Evolutionary conservation across 1,140 invertebrate species (phyloP).

Genomic region (Oscheius sp.): DNA sequence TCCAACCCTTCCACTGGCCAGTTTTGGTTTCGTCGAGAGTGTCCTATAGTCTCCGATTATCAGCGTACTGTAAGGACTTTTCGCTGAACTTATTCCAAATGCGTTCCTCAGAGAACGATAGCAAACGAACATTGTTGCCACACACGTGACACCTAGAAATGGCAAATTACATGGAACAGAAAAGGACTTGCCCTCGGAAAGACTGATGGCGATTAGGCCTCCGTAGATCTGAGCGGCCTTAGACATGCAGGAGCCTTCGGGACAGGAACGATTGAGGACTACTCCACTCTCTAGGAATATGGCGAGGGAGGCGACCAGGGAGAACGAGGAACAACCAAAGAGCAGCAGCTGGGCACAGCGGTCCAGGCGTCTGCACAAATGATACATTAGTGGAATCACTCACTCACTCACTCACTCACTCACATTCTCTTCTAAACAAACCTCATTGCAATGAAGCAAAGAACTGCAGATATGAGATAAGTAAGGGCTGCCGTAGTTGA

Average conservation of each 20-base stretch:
- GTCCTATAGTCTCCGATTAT: background rate
- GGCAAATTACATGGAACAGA: background rate
- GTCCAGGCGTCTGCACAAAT: background rate
- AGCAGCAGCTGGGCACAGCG: constrained; percentile 1
- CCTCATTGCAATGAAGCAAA: background rate
- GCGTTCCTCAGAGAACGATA: background rate
- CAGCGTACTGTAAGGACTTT: background rate
- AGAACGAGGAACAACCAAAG: background rate
- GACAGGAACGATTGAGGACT: background rate
- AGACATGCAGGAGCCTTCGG: background rate
- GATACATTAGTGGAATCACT: background rate
- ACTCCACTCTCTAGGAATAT: constrained; percentile 1
- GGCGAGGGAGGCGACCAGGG: background rate
- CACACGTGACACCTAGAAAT: background rate
- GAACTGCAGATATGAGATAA: background rate
- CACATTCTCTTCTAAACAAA: background rate
- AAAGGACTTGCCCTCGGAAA: background rate
- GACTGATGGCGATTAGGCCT: background rate
- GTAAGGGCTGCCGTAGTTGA: background rate
- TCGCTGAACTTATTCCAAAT: background rate
- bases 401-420: background rate
- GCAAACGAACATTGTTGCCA: background rate
- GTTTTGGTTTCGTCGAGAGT: background rate
- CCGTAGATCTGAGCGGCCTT: background rate
- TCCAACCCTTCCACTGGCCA: too few species aligned